Base-by-base conservation (phyloP, 2,113 vertebrate species). In the Austrofundulus limnaeus region DNA sequence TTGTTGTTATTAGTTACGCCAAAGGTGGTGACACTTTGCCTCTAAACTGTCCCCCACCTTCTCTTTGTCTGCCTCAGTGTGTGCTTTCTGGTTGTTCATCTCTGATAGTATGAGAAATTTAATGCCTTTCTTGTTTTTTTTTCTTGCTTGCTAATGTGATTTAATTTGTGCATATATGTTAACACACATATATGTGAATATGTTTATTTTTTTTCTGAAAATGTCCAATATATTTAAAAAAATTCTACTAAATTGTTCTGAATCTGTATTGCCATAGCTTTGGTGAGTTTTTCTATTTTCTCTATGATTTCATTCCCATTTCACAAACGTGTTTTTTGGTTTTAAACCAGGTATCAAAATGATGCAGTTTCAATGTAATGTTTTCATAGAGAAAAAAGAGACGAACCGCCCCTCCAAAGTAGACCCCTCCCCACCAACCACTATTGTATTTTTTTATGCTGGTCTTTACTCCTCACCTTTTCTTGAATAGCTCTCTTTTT, bases 31-130 rank as follows among this genome's bases (percentile, higher is more conserved):
- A 88, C 86, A 83, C 70, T 84, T 86, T 82, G 64, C 81, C 81
- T 81, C 54, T 67, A 72, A 79, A 93, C 92, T 94, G 90, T 93
- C 92, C 92, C n/a, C 72, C 78, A 66, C 70, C 69, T 62, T 90
- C 72, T 78, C 78, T 85, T 78, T 85, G 85, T 90, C 85, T 85
- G 72, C 78, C 79, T 84, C 84, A 92, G 90, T 92, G 88, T 96
- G 93, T 95, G 93, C 94, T 92, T 83, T 95, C 93, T 94, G 92
- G 94, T 94, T 90, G 87, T 94, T 92, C 93, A 93, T 94, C 92
- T 92, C 90, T 93, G 88, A 93, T 92, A 94, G 77, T 93, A 89
- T 94, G 87, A 90, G 21, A 85, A 88, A 92, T 86, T 68, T 85
- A 92, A 80, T 91, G 82, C 72, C 70, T 91, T 92, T 85, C 83